A percentile compares a stretch with the other conserved stretches of the same genome.
phyloP scores from a whole-genome alignment of 2,797 vertebrate species.

The Catharus ustulatus region DNA sequence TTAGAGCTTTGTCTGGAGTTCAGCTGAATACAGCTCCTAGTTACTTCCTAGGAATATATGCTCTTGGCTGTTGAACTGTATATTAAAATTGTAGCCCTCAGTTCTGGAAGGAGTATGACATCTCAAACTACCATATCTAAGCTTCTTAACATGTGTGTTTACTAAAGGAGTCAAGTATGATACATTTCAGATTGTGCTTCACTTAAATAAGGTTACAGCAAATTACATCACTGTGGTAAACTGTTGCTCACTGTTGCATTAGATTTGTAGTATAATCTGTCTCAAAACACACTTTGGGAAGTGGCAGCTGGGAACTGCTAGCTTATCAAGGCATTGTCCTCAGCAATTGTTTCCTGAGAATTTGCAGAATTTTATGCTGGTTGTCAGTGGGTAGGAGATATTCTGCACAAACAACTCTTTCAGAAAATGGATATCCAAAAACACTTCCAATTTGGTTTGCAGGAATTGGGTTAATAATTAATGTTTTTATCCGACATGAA shows the following conservation, averaged over 20 bases:
- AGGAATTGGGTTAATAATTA: background rate
- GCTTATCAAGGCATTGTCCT: background rate
- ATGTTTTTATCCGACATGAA: constrained; percentile 1
- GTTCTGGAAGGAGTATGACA: background rate
- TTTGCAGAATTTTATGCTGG: background rate
- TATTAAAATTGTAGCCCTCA: background rate
- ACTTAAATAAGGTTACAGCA: background rate
- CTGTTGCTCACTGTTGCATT: background rate
- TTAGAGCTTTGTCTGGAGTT: background rate
- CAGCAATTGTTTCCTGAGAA: background rate
- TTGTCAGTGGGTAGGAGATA: background rate
- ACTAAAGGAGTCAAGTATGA: background rate
- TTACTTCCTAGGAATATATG: background rate
- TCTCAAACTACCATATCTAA: background rate
- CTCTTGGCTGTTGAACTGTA: background rate
- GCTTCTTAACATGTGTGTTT: background rate
- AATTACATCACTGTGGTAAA: background rate
- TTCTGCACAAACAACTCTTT: background rate
- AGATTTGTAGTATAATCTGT: background rate
- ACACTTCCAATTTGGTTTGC: background rate
- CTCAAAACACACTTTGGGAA: background rate
- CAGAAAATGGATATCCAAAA: background rate
- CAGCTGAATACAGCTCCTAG: background rate
- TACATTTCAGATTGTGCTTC: background rate
- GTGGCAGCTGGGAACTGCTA: background rate